Conservation (phyloP, 92 coral and sea anemone genomes). For the Muricea muricata region DNA sequence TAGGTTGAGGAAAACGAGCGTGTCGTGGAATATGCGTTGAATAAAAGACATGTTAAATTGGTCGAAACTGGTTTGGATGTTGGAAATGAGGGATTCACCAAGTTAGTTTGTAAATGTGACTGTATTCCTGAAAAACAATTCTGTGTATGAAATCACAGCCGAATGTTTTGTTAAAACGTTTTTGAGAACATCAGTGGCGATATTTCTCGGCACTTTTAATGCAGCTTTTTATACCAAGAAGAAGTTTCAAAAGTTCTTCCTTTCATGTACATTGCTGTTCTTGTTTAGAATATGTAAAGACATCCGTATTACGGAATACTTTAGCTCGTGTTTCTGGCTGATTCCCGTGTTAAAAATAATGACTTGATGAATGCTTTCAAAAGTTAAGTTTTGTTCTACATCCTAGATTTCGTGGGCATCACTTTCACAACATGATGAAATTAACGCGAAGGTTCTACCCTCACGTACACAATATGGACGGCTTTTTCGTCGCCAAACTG, state of each 20-base stretch:
- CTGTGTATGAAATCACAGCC: too few species aligned
- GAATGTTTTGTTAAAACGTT: too few species aligned
- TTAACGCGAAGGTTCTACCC: slow-evolving; percentile 84
- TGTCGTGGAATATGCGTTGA: slow-evolving; percentile 91
- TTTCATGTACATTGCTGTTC: too few species aligned
- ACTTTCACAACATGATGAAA: slow-evolving; percentile 88
- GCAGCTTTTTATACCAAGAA: background rate
- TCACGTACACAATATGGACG: slow-evolving; percentile 96
- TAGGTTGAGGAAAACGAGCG: slow-evolving; percentile 97
- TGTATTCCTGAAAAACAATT: too few species aligned
- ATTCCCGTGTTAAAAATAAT: too few species aligned
- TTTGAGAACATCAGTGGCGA: too few species aligned
- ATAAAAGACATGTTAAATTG: slow-evolving; percentile 83
- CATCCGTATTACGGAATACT: too few species aligned
- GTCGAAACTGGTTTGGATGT: slow-evolving; percentile 96
- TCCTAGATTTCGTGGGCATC: slow-evolving; percentile 85
- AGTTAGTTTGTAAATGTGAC: slow-evolving; percentile 57
- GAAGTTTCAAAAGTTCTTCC: too few species aligned
- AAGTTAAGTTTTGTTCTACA: too few species aligned
- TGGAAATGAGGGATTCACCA: slow-evolving; percentile 91
- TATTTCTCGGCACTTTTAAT: too few species aligned
- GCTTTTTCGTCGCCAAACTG: slow-evolving; percentile 93
- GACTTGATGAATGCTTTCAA: background rate
- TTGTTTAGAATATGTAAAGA: too few species aligned
- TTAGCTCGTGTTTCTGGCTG: too few species aligned